A percentile compares a stretch with the other conserved stretches of the same genome.
phyloP scores from a whole-genome alignment of 92 coral and sea anemone species.

The Parazoanthus darwini region DNA sequence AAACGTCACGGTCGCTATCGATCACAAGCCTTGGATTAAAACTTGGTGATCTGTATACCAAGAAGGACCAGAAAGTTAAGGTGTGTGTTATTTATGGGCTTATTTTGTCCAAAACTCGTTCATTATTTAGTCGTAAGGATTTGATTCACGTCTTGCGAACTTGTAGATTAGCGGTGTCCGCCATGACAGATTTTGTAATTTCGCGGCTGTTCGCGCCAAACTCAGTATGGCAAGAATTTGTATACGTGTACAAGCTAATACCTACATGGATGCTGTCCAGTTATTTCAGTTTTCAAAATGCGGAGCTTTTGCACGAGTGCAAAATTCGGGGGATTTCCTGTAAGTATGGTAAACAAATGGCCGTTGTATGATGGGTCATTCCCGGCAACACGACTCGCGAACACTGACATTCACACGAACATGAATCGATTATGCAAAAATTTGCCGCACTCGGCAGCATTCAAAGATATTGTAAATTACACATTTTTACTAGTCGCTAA shows the following conservation, averaged over 20 bases:
- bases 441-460: too few species aligned
- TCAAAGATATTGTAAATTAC: constrained; percentile 25
- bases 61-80: constrained; percentile 38
- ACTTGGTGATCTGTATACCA: constrained; percentile 31
- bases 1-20: constrained; percentile 45
- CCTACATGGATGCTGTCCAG: background rate
- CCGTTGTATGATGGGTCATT: constrained; percentile 41
- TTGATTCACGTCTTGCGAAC: constrained; percentile 17
- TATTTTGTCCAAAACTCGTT: constrained; percentile 8
- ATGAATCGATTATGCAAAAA: constrained; percentile 74
- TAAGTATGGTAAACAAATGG: constrained; percentile 36
- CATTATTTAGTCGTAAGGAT: constrained; percentile 7
- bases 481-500: constrained; percentile 43
- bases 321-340: constrained; percentile 39
- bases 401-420: constrained; percentile 43
- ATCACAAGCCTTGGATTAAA: constrained; percentile 17
- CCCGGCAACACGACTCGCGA: constrained; percentile 29
- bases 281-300: background rate
- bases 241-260: background rate
- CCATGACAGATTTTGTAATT: constrained; percentile 39
- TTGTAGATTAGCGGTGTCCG: constrained; percentile 41
- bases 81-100: constrained; percentile 13
- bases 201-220: constrained; percentile 42
- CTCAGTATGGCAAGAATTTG: background rate
- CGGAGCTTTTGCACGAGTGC: background rate